phyloP scores from a whole-genome alignment of 1,140 invertebrate species.

The Microvelia longipes region DNA sequence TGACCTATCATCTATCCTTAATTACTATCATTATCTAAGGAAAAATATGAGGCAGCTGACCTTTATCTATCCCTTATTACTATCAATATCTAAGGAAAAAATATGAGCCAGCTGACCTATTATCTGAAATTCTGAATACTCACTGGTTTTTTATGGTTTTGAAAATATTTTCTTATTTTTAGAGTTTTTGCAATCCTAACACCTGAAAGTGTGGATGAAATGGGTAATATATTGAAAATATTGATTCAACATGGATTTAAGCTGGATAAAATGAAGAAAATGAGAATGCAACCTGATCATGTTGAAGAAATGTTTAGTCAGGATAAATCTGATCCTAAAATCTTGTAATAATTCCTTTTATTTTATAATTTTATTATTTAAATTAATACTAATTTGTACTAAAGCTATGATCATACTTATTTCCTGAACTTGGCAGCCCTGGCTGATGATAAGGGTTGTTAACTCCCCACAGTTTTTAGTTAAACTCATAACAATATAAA shows the following conservation, averaged over 20 bases:
- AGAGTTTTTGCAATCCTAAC: constrained; percentile 66
- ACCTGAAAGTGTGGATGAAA: constrained; percentile 46
- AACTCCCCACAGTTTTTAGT: neutral
- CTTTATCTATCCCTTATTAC: too few relatives aligned
- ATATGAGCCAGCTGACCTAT: neutral
- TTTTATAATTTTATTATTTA: neutral
- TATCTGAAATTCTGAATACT: neutral
- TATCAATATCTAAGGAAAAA: too few relatives aligned
- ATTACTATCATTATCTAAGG: too few relatives aligned
- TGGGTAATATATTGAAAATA: constrained; percentile 54
- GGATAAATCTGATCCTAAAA: constrained; percentile 37
- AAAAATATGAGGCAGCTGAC: too few relatives aligned
- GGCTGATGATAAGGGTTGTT: neutral
- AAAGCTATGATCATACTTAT: neutral
- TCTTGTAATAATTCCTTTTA: constrained; percentile 34
- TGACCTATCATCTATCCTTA: too few relatives aligned
- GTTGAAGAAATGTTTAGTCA: constrained; percentile 43
- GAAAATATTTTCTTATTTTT: constrained; percentile 23
- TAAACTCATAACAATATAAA: neutral
- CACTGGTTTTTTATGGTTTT: neutral
- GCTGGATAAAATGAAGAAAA: constrained; percentile 57
- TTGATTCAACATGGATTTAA: constrained; percentile 49
- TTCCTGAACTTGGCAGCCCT: neutral
- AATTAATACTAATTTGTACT: neutral
- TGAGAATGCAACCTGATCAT: constrained; percentile 41